Conservation (phyloP, 1,140 invertebrate genomes). For the Cotesia typhae region DNA sequence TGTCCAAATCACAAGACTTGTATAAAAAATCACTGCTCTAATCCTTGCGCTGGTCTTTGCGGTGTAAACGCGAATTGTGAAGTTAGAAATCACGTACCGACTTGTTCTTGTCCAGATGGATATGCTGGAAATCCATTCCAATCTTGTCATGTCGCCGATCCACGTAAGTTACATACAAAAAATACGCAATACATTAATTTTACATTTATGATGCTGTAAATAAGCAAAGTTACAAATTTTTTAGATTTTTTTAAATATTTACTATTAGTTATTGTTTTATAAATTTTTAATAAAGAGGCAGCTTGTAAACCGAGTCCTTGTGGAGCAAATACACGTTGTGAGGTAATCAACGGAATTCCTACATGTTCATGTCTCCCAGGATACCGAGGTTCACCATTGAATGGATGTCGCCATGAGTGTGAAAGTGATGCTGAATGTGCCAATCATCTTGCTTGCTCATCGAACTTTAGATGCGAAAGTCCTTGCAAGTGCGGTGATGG, state of each 20-base stretch:
- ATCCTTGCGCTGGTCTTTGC: slow-evolving; percentile 71
- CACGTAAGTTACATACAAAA: slow-evolving; percentile 54
- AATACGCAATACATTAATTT: background rate
- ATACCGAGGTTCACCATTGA: slow-evolving; percentile 77
- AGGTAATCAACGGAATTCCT: slow-evolving; percentile 77
- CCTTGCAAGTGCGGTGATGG: slow-evolving; percentile 83
- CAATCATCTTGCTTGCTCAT: slow-evolving; percentile 73
- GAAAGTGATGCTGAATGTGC: slow-evolving; percentile 79
- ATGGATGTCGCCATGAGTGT: slow-evolving; percentile 81
- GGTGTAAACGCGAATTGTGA: slow-evolving; percentile 73
- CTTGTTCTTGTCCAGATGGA: slow-evolving; percentile 73
- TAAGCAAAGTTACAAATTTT: too few species aligned
- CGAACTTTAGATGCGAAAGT: slow-evolving; percentile 79
- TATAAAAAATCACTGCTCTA: slow-evolving; percentile 68
- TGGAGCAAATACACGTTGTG: slow-evolving; percentile 81
- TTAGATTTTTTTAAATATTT: too few species aligned
- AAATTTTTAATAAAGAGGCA: slow-evolving; percentile 69
- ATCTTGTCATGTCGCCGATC: slow-evolving; percentile 66
- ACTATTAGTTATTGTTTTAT: background rate
- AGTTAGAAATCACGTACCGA: slow-evolving; percentile 70
- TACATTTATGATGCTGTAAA: background rate
- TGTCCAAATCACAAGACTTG: slow-evolving; percentile 65
- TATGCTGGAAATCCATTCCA: slow-evolving; percentile 72
- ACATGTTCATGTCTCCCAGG: slow-evolving; percentile 80
- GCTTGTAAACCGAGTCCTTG: slow-evolving; percentile 82